Conservation (phyloP, 2,888 invertebrate genomes). For the Pogonocherus hispidulus region DNA sequence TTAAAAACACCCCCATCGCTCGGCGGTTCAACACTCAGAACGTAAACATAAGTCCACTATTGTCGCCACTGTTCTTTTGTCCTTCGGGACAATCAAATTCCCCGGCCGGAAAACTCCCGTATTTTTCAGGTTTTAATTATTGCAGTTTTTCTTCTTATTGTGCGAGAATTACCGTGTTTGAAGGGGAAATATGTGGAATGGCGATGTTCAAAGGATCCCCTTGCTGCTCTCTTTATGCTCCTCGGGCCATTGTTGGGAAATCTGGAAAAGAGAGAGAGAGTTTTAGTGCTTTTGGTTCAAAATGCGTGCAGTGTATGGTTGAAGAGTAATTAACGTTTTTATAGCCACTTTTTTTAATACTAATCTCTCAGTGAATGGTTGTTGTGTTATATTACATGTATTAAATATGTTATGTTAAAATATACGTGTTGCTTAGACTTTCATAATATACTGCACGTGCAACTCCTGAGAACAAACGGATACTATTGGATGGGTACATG, state of each 20-base stretch:
- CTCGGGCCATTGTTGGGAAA: neutral
- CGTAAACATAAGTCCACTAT: conserved; percentile 38
- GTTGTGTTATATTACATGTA: no score
- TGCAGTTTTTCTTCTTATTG: conserved; percentile 35
- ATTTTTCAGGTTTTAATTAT: conserved; percentile 36
- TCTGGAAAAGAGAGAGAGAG: conserved; percentile 25
- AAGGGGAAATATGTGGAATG: conserved; percentile 20
- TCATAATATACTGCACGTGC: no score
- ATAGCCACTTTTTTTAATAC: neutral
- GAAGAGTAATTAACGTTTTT: neutral
- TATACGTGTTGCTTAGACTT: no score
- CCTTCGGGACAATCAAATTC: conserved; percentile 42
- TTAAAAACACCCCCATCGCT: conserved; percentile 52
- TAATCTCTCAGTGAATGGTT: neutral
- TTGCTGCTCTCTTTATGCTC: conserved; percentile 22
- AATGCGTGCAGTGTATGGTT: neutral
- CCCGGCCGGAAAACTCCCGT: conserved; percentile 38
- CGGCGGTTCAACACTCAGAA: conserved; percentile 40
- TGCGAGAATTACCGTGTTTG: conserved; percentile 16
- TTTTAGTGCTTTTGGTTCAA: conserved; percentile 9
- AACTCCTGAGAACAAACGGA: no score
- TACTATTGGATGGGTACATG: no score
- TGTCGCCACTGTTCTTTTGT: conserved; percentile 34
- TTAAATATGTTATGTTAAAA: no score
- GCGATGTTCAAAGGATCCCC: conserved; percentile 15